Evolutionary conservation across 2,888 invertebrate genomes (phyloP), one percentile per base, ranked within the genome.

Genomic region (Deilephila porcellus): DNA sequence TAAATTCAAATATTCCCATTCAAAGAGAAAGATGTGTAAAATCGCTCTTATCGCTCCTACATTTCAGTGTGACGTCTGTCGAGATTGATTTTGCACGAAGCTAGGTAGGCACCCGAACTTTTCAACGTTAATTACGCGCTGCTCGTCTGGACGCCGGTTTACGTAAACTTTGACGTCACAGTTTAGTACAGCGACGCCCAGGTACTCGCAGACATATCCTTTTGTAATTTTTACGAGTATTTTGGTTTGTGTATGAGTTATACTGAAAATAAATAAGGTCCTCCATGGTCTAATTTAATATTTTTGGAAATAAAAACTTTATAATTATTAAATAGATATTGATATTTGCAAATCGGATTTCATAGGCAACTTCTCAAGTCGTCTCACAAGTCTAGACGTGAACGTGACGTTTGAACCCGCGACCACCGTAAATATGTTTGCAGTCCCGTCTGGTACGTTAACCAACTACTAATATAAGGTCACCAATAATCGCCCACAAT

Each of bases 51-150:
- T 45, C 14, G 11, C 14, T 45, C 32, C 32, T 32, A 20, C 45
- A 64, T 64, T 45, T 45, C 4, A 8, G 64, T 45, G 37, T 64
- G 8, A 37, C 14, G 20, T 37, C 20, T 64, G 20, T 52, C 8
- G 59, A 17, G 25, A 64, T 72, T 67, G 59, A 45, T 72, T 37
- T 37, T 37, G 37, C 56, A 45, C 56, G 34, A 25, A 37, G 59
- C 67, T 7, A 67, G 67, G 56, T 67, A 67, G 67, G 56, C 59
- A 56, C 59, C 56, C 19, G 63, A 72, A 71, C 72, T 74, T 70
- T 63, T 74, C 45, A 72, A 72, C 72, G 71, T 71, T 72, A 71
- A 74, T 72, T 72, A 71, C 72, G 53, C 52, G 37, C 59, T 29
- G 59, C 45, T 60, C 67, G 71, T 67, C 67, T 60, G 45, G 63